Percentiles rank a stretch among this genome's conserved stretches.
Conservation (phyloP, 2,113 vertebrate genomes). For the Parotia lawesii region DNA sequence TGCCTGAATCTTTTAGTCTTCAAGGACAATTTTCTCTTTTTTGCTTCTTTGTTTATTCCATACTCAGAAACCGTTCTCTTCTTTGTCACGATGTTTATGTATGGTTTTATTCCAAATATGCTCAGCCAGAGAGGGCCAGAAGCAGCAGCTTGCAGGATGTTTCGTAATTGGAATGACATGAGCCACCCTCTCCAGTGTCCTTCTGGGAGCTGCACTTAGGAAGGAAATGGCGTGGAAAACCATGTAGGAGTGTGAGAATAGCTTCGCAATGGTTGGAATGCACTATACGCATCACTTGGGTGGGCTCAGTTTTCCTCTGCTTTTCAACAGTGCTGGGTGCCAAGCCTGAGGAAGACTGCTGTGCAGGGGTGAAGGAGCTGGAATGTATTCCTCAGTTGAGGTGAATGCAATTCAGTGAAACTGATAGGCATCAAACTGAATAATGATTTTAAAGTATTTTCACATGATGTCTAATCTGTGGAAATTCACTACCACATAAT, state of each 20-base stretch:
- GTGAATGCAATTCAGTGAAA: constrained; percentile 45
- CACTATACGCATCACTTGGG: constrained; percentile 34
- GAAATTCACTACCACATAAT: constrained; percentile 63
- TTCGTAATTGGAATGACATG: background rate
- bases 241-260: background rate
- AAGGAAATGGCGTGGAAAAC: background rate
- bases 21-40: background rate
- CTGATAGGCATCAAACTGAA: constrained; percentile 64
- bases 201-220: constrained; percentile 15
- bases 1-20: background rate
- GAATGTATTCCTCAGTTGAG: constrained; percentile 39
- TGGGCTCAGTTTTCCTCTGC: constrained; percentile 52
- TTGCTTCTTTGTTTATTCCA: background rate
- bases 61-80: background rate
- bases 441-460: constrained; percentile 64
- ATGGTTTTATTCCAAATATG: background rate
- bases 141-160: background rate
- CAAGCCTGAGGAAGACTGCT: constrained; percentile 44
- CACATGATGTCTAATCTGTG: constrained; percentile 64
- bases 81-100: background rate
- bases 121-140: background rate
- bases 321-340: background rate
- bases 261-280: constrained; percentile 30
- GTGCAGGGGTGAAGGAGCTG: background rate
- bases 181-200: background rate